A percentile compares a stretch with the other conserved stretches of the same genome.
phyloP scores from a whole-genome alignment of 2,797 vertebrate genomes.

The Sebastes kiyomatsui region DNA sequence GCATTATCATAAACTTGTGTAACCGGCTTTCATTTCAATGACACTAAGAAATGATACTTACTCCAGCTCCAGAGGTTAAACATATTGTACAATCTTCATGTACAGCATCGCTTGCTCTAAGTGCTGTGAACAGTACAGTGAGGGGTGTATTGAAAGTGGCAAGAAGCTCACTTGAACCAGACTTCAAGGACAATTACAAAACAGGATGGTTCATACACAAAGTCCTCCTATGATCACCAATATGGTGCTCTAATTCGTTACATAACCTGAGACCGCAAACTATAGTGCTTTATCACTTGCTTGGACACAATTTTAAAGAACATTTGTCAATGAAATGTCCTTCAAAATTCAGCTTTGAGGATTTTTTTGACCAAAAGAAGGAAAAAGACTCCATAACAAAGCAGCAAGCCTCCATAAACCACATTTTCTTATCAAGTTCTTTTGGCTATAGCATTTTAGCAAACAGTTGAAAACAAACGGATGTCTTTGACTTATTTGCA shows the following conservation, averaged over 20 bases:
- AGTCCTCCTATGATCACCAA: not conserved
- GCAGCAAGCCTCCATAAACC: no score
- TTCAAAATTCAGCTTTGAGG: no score
- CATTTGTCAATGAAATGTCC: no score
- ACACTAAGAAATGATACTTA: not conserved
- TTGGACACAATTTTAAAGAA: no score
- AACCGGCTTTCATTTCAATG: not conserved
- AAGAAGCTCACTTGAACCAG: not conserved
- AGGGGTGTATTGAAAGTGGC: not conserved
- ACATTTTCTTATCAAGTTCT: no score
- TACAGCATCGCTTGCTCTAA: not conserved
- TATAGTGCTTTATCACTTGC: not conserved
- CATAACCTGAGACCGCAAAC: not conserved
- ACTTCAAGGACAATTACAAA: not conserved
- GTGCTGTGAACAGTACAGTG: not conserved
- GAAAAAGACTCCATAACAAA: no score
- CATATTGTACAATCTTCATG: not conserved
- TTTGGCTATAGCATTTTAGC: no score
- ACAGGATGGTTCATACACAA: not conserved
- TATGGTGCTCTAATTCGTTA: not conserved
- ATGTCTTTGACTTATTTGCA: not conserved
- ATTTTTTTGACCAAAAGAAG: no score
- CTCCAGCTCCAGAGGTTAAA: not conserved
- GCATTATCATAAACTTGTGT: not conserved
- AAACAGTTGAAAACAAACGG: not conserved